Evolutionary conservation across 2,888 invertebrate species (phyloP), one percentile per base, ranked within the genome.

Genomic region (Eremobia ochroleuca): DNA sequence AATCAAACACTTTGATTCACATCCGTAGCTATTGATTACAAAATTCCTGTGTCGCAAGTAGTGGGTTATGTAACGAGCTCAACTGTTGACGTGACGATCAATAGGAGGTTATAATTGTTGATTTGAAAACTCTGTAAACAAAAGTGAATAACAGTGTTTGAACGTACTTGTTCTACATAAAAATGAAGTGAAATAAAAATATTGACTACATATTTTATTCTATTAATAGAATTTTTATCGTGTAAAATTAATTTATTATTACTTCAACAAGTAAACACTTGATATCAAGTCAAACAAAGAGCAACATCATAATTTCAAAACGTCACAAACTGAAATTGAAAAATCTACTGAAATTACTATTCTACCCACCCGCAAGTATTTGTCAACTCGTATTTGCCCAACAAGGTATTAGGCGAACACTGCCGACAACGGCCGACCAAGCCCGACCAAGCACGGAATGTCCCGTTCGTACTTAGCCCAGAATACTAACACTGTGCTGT

Each of bases 391-490:
- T 71, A 69, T 78, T 77, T 76, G 78, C 69, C 40, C 61, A 81
- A 81, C 78, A 73, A 81, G 67, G 76, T 78, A 77, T 80, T 75
- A 75, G 37, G 18, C 85, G 85, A 79, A 87, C 76, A 77, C 73
- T 66, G 70, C 75, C 88, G 87, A 84, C 34, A 18, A 73, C 68
- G 43, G 55, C 77, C 77, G 85, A 79, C 31, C n/a, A 49, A n/a
- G 43, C 49, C 77, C 77, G 77, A 82, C 37, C 67, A 72, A 78
- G 69, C 81, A 82, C 80, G 73, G 67, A 81, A 75, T 75, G 67
- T 67, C 49, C 66, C 52, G 70, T 34, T 28, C 76, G 73, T 71
- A 75, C 85, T 85, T 75, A 85, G 71, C 78, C 49, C 55, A 71
- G 87, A 85, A 81, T 85, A 81, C 79, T 82, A 79, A 78, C 79